A percentile compares a stretch with the other conserved stretches of the same genome.
Conservation (phyloP, 2,113 vertebrate genomes). For the Nymphicus hollandicus region DNA sequence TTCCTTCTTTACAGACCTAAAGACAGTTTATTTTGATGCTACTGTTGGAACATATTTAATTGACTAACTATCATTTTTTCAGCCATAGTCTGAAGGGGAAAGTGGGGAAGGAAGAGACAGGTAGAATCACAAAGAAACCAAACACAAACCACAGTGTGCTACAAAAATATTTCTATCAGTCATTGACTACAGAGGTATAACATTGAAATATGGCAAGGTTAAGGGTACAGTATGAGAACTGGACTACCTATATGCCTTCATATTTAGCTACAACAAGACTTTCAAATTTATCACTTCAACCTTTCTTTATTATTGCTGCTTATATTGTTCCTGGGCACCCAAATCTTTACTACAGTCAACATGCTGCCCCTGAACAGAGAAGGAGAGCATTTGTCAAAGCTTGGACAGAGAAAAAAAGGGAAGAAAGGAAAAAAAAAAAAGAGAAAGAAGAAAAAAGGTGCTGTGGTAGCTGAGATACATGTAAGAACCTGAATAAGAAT, state of each 20-base stretch:
- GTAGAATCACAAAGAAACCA: not conserved
- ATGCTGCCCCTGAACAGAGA: not conserved
- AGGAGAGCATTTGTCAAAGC: not conserved
- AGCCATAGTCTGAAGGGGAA: not conserved
- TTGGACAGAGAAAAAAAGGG: fast-evolving
- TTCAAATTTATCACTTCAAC: not conserved
- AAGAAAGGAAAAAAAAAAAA: not conserved
- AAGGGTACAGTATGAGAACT: not conserved
- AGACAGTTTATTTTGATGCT: not conserved
- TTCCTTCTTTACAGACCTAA: not conserved
- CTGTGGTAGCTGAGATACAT: not conserved
- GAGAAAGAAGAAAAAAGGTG: not conserved
- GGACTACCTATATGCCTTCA: not conserved
- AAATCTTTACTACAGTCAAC: not conserved
- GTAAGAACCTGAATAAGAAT: not conserved
- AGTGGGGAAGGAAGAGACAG: fast-evolving
- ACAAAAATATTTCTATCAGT: not conserved
- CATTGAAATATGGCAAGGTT: fast-evolving
- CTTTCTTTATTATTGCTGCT: not conserved
- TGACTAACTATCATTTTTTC: not conserved
- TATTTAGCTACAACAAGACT: not conserved
- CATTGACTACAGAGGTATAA: not conserved
- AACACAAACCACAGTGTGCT: not conserved
- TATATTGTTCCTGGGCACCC: not conserved
- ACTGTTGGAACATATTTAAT: not conserved